phyloP scores from a whole-genome alignment of 2,888 invertebrate species.

The Taphrorychus bicolor region DNA sequence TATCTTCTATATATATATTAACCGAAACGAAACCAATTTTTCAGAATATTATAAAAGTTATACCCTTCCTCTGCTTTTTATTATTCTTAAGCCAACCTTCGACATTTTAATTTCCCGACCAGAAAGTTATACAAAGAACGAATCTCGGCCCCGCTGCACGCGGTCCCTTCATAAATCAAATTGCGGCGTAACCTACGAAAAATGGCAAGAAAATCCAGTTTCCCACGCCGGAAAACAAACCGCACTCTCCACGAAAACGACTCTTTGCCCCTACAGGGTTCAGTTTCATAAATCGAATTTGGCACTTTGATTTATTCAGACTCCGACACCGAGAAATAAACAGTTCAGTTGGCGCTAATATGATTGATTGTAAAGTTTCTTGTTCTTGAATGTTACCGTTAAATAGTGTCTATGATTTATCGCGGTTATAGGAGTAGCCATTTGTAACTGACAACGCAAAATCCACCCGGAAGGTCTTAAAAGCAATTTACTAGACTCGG shows the following conservation, averaged over 20 bases:
- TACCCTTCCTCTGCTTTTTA: too few relatives aligned
- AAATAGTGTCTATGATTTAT: conserved; percentile 51
- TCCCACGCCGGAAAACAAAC: neutral
- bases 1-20: too few relatives aligned
- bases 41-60: too few relatives aligned
- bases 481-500: conserved; percentile 1
- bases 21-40: too few relatives aligned
- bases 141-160: neutral
- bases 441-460: conserved; percentile 10
- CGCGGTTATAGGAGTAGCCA: conserved; percentile 26
- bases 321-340: conserved; percentile 50
- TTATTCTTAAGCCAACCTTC: neutral
- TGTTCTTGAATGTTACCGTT: conserved; percentile 47
- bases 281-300: conserved; percentile 26
- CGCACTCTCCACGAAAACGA: neutral
- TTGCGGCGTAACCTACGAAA: neutral
- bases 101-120: neutral
- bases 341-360: conserved; percentile 51
- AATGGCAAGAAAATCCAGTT: neutral
- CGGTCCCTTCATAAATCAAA: neutral
- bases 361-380: conserved; percentile 52
- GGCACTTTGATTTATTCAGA: conserved; percentile 46
- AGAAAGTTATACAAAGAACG: neutral
- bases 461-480: neutral
- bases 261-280: neutral